phyloP scores from a whole-genome alignment of 2,797 vertebrate species.

The Chelidonichthys spinosus region DNA sequence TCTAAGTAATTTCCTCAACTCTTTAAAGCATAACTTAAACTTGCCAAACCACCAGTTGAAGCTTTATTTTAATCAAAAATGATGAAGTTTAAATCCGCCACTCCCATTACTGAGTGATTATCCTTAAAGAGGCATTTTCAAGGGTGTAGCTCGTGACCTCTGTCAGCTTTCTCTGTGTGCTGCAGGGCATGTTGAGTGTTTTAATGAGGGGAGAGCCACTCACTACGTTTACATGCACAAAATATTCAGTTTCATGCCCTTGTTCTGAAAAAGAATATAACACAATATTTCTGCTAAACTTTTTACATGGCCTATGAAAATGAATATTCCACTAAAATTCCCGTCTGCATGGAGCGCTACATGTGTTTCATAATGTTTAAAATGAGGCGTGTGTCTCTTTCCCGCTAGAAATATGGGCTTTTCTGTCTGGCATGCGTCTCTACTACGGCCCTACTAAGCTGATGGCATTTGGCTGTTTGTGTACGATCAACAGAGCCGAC shows the following conservation, averaged over 20 bases:
- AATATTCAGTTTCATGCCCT: not conserved
- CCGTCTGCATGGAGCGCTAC: not conserved
- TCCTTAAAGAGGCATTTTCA: not conserved
- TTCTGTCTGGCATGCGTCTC: too few species aligned
- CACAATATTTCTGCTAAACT: not conserved
- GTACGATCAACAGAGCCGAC: too few species aligned
- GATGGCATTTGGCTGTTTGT: too few species aligned
- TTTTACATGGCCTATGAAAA: not conserved
- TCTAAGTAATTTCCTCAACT: not conserved
- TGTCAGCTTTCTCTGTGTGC: not conserved
- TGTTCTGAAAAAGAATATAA: not conserved
- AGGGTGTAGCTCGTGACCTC: not conserved
- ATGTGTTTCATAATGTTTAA: too few species aligned
- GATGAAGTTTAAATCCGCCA: not conserved
- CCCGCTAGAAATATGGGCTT: too few species aligned
- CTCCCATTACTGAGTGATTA: conserved; percentile 3
- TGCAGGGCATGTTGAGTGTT: not conserved
- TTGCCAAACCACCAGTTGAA: not conserved
- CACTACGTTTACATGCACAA: not conserved
- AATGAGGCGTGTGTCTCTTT: too few species aligned
- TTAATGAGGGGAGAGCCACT: not conserved
- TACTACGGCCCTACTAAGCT: too few species aligned
- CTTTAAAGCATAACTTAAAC: not conserved
- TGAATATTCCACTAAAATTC: not conserved
- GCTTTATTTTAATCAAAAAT: not conserved